Conservation (phyloP, 2,888 invertebrate genomes). For the Cephonodes hylas region DNA sequence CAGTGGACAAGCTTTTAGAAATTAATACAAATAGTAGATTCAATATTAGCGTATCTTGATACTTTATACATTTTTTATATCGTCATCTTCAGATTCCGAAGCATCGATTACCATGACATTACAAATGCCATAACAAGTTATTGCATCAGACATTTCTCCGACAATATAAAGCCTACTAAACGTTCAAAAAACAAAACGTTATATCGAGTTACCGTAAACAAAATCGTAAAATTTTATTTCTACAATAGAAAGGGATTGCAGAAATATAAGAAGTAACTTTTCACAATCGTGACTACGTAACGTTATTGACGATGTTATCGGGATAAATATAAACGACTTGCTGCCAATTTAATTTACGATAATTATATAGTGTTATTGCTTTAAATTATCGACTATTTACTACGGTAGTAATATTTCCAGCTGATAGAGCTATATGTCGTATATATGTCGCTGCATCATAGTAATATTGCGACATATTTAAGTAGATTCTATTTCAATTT, state of each 20-base stretch:
- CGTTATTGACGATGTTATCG: neutral
- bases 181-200: conserved; percentile 1
- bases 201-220: conserved; percentile 15
- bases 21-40: too few relatives aligned
- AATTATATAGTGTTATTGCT: neutral
- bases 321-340: neutral
- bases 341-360: neutral
- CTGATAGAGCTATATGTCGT: neutral
- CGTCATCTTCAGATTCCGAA: neutral
- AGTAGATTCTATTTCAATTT: too few relatives aligned
- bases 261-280: conserved; percentile 11
- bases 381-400: neutral
- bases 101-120: neutral
- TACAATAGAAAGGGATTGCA: neutral
- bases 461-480: neutral
- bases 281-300: neutral
- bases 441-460: neutral
- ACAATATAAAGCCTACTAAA: neutral
- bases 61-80: too few relatives aligned
- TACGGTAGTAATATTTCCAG: neutral
- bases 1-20: too few relatives aligned
- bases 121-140: neutral
- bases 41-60: too few relatives aligned
- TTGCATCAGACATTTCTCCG: neutral
- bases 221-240: conserved; percentile 10